Percentiles rank a stretch among this genome's conserved stretches.
These are phyloP conservation scores for Drosophila santomea DNA, from an alignment of 1,140 invertebrate species.

Conservation along the genomic window DNA sequence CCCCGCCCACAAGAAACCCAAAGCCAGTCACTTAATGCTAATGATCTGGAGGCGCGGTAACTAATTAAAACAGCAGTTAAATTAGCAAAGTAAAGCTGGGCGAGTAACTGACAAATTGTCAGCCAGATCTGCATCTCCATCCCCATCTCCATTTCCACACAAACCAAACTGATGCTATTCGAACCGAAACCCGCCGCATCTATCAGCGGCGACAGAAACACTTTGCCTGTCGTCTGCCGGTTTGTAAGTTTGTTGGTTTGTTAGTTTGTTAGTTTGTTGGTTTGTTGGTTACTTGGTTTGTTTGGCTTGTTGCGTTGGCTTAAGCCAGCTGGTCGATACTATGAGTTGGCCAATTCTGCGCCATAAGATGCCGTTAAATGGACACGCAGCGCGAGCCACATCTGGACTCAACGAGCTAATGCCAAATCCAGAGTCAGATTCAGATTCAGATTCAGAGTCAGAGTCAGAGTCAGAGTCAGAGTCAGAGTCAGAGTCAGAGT, in stretches of 20 bases:
- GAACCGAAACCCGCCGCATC: slow-evolving; percentile 41
- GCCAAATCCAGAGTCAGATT: background rate
- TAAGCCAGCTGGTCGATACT: slow-evolving; percentile 24
- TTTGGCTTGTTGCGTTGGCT: background rate
- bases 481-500: no score
- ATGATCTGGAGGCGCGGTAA: slow-evolving; percentile 5
- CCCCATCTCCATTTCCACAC: background rate
- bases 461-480: background rate
- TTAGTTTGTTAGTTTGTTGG: no score
- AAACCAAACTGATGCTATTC: slow-evolving; percentile 1
- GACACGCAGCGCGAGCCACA: slow-evolving; percentile 48
- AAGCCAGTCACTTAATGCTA: slow-evolving; percentile 10
- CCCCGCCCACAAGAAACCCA: background rate
- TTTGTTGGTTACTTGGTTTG: background rate
- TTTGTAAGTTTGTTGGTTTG: background rate
- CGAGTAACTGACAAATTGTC: slow-evolving; percentile 57
- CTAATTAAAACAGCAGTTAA: slow-evolving; percentile 58
- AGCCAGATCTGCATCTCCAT: slow-evolving; percentile 4
- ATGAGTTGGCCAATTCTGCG: slow-evolving; percentile 24
- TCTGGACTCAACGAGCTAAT: slow-evolving; percentile 1
- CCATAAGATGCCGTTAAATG: slow-evolving; percentile 72
- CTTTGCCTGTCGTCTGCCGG: slow-evolving; percentile 43
- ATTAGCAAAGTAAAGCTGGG: slow-evolving; percentile 51
- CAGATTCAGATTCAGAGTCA: no score
- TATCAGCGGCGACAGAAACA: slow-evolving; percentile 52